Evolutionary conservation across 1,140 invertebrate genomes (phyloP).

Genomic region (Bombus haemorrhoidalis): DNA sequence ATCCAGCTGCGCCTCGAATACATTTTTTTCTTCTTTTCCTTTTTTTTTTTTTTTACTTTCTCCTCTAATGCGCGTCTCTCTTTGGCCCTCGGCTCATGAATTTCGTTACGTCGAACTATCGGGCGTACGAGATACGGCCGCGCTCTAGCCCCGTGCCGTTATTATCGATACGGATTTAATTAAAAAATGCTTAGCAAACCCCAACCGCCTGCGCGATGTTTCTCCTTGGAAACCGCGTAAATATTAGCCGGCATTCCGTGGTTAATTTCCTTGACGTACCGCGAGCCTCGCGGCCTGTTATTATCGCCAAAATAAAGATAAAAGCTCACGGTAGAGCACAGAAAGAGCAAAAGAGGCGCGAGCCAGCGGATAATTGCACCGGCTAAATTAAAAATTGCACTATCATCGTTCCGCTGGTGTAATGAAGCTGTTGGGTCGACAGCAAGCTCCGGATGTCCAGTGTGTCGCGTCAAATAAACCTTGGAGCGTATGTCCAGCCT

Average conservation of each 20-base stretch:
- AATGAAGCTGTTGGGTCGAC: constrained; percentile 27
- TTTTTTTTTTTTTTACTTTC: constrained; percentile 8
- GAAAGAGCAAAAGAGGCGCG: background rate
- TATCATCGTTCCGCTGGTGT: constrained; percentile 6
- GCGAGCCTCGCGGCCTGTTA: constrained; percentile 29
- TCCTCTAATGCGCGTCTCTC: constrained; percentile 9
- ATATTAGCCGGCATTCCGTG: constrained; percentile 76
- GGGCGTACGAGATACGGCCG: background rate
- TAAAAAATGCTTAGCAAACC: constrained; percentile 78
- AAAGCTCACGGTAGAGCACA: constrained; percentile 7
- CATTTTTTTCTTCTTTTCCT: constrained; percentile 1
- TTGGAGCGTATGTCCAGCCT: background rate
- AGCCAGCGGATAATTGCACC: constrained; percentile 50
- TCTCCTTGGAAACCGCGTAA: constrained; percentile 56
- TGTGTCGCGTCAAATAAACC: background rate
- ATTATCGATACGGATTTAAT: constrained; percentile 76
- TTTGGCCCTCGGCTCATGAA: background rate
- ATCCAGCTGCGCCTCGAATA: constrained; percentile 44
- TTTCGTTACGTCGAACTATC: constrained; percentile 42
- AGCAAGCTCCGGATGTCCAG: no score
- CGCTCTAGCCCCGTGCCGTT: background rate
- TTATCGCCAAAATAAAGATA: constrained; percentile 56
- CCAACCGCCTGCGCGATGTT: constrained; percentile 11
- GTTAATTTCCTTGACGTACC: constrained; percentile 74
- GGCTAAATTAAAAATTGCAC: constrained; percentile 61